Conservation (phyloP, 2,113 vertebrate species). For the Lophochroa leadbeateri region DNA sequence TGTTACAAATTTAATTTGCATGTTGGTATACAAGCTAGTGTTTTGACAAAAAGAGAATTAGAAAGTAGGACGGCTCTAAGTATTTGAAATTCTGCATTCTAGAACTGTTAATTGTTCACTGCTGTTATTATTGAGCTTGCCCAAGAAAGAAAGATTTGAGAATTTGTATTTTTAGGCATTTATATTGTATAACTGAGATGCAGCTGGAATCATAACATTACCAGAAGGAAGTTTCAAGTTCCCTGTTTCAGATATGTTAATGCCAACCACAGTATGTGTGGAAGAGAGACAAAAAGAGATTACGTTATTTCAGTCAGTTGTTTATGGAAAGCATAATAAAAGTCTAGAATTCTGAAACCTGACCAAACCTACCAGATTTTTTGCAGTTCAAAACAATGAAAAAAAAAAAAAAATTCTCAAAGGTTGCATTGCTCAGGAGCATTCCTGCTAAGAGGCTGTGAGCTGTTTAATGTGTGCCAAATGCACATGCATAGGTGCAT, state of each 20-base stretch:
- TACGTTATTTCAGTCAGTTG: not conserved
- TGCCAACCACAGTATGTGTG: not conserved
- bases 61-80: not conserved
- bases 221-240: constrained; percentile 5
- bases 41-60: not conserved
- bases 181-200: constrained; percentile 14
- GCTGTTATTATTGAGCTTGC: not conserved
- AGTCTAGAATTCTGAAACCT: not conserved
- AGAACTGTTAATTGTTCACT: not conserved
- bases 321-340: not conserved
- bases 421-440: not conserved
- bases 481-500: not conserved
- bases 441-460: not conserved
- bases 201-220: constrained; percentile 17
- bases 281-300: not conserved
- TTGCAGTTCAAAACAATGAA: not conserved
- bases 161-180: constrained; percentile 6
- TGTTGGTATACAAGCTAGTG: not conserved
- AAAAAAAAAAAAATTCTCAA: not conserved
- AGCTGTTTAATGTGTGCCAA: not conserved
- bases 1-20: not conserved
- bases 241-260: not conserved
- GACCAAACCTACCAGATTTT: not conserved
- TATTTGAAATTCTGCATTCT: not conserved
- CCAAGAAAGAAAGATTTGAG: not conserved